Conservation (phyloP, 2,888 invertebrate genomes). For the Dendrolimus pini region DNA sequence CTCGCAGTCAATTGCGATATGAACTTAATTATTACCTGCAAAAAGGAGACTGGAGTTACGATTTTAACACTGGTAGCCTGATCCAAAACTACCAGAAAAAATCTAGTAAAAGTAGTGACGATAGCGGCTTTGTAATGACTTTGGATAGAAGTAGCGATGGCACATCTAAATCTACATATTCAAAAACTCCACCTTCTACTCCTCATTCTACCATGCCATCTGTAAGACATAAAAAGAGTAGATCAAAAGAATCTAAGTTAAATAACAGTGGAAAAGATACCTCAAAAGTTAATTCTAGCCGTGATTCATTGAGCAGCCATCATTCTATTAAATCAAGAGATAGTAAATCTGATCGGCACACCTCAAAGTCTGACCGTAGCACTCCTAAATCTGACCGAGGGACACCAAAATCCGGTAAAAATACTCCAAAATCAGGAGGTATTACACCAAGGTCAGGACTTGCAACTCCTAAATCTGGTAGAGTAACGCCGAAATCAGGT, state of each 20-base stretch:
- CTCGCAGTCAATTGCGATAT: conserved; percentile 64
- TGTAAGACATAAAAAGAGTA: conserved; percentile 64
- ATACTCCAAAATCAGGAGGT: conserved; percentile 58
- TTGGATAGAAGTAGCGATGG: conserved; percentile 71
- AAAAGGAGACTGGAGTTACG: conserved; percentile 72
- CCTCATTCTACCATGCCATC: conserved; percentile 68
- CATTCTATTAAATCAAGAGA: conserved; percentile 69
- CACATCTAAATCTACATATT: conserved; percentile 67
- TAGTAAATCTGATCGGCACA: conserved; percentile 66
- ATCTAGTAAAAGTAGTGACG: conserved; percentile 70
- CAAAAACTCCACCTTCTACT: conserved; percentile 68
- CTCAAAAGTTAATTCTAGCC: conserved; percentile 61
- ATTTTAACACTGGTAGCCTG: conserved; percentile 65
- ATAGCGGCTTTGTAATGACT: conserved; percentile 70
- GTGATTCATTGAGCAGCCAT: conserved; percentile 70
- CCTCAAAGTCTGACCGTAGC: conserved; percentile 65
- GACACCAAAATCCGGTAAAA: conserved; percentile 59
- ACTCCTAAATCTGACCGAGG: conserved; percentile 67
- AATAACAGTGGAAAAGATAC: conserved; percentile 55
- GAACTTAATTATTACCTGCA: conserved; percentile 68
- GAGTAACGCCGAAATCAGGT: conserved; percentile 62
- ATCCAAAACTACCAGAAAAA: conserved; percentile 72
- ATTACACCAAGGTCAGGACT: conserved; percentile 63
- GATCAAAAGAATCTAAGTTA: conserved; percentile 65
- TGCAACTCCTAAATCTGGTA: conserved; percentile 63